Conservation (phyloP, 2,113 vertebrate genomes). For the Emydocephalus ijimae region DNA sequence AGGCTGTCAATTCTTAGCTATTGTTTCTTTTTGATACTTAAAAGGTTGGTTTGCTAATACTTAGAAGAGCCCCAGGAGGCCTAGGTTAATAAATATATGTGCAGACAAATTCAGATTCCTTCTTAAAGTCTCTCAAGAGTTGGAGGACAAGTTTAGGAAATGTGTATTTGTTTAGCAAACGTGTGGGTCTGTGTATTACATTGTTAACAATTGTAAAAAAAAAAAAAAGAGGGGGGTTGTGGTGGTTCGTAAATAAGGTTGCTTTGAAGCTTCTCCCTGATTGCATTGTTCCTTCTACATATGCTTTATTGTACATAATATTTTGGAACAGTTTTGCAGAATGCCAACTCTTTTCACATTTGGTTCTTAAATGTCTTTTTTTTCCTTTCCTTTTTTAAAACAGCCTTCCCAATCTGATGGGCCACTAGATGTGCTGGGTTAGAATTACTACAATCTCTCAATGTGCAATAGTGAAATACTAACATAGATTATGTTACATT, state of each 20-base stretch:
- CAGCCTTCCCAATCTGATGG: not conserved
- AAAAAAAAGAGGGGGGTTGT: not conserved
- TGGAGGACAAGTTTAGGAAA: conserved; percentile 34
- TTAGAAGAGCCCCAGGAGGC: conserved; percentile 59
- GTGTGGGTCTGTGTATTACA: not conserved
- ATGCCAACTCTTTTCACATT: conserved; percentile 6
- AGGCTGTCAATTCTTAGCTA: conserved; percentile 47
- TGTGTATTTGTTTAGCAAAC: conserved; percentile 25
- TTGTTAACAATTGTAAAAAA: conserved; percentile 6
- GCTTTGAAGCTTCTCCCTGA: conserved; percentile 27
- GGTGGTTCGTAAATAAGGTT: not conserved
- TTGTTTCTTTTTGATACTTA: conserved; percentile 48
- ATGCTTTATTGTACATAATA: not conserved
- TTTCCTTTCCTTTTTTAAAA: conserved; percentile 6
- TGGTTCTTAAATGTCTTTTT: conserved; percentile 43
- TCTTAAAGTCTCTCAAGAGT: conserved; percentile 30
- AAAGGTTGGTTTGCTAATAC: conserved; percentile 55
- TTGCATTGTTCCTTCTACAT: not conserved
- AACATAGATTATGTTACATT: not conserved
- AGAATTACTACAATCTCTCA: not conserved
- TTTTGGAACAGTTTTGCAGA: conserved; percentile 10
- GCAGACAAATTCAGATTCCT: conserved; percentile 46
- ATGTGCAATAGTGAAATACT: not conserved
- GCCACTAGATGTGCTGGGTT: not conserved
- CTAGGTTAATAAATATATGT: conserved; percentile 45